A percentile compares a stretch with the other conserved stretches of the same genome.
Conservation (phyloP, 92 coral and sea anemone genomes). For the Meandrina meandrites region DNA sequence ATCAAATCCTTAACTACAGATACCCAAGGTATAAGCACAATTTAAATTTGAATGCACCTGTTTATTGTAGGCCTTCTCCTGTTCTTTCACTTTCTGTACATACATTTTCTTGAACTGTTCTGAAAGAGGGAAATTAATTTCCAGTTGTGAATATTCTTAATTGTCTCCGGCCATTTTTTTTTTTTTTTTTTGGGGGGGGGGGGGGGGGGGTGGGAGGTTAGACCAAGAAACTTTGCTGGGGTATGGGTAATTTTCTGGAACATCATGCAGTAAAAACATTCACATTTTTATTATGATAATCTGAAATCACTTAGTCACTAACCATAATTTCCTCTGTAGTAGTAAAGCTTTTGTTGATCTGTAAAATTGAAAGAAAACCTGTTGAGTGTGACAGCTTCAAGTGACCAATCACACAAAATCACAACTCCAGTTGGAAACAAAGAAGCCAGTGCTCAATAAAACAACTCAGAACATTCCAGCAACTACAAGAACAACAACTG, state of each 20-base stretch:
- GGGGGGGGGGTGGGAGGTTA: too few relatives aligned
- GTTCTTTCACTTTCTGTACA: constrained; percentile 89
- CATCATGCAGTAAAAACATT: background rate
- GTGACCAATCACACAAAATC: too few relatives aligned
- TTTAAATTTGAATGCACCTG: constrained; percentile 52
- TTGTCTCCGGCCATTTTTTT: background rate
- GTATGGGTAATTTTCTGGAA: too few relatives aligned
- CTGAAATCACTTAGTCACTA: background rate
- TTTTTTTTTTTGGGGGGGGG: too few relatives aligned
- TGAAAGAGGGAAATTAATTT: constrained; percentile 5
- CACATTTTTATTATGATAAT: too few relatives aligned
- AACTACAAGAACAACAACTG: too few relatives aligned
- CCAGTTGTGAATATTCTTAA: background rate
- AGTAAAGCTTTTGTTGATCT: constrained; percentile 89
- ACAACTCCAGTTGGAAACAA: background rate
- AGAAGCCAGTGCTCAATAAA: too few relatives aligned
- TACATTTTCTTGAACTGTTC: constrained; percentile 98
- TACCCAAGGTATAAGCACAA: too few relatives aligned
- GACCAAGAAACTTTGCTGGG: too few relatives aligned
- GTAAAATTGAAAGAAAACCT: background rate
- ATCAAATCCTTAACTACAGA: too few relatives aligned
- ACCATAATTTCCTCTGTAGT: constrained; percentile 99
- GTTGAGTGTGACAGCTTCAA: background rate
- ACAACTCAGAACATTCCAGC: too few relatives aligned
- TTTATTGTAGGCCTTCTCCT: constrained; percentile 87